These are phyloP conservation scores for Sardinella longiceps DNA, from an alignment of 2,797 vertebrate genomes.

Conservation along the genomic window DNA sequence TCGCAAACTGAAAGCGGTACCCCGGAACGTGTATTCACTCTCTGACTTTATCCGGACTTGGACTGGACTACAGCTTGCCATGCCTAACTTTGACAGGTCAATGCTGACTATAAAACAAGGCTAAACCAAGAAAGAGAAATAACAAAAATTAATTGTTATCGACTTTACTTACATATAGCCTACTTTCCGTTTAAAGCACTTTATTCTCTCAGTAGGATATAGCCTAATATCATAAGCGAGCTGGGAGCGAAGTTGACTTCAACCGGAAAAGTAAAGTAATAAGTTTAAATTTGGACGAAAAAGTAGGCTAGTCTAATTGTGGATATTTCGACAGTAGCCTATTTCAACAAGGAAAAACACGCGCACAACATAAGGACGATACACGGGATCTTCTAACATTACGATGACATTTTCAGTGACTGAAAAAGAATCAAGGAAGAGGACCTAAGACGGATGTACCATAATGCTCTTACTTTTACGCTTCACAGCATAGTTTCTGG, in stretches of 20 bases:
- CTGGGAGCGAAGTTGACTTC: not conserved
- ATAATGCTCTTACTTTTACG: slow-evolving; percentile 54
- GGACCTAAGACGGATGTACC: slow-evolving; percentile 61
- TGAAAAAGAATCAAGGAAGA: slow-evolving; percentile 65
- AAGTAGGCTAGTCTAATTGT: not conserved
- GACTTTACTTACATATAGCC: not conserved
- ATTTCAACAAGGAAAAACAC: not conserved
- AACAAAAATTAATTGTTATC: not conserved
- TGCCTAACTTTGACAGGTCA: slow-evolving; percentile 30
- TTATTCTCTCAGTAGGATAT: not conserved
- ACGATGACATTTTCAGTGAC: slow-evolving; percentile 29
- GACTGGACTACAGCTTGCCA: slow-evolving; percentile 44
- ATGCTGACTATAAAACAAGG: slow-evolving; percentile 32
- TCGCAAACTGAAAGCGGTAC: slow-evolving; percentile 51
- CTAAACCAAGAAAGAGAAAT: not conserved
- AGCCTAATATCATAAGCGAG: not conserved
- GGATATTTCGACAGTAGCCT: not conserved
- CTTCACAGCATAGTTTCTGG: slow-evolving; percentile 6
- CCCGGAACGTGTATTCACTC: slow-evolving; percentile 57
- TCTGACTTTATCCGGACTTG: slow-evolving; percentile 42
- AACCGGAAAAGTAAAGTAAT: slow-evolving; percentile 5
- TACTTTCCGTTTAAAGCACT: not conserved
- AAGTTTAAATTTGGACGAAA: not conserved
- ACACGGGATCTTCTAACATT: not conserved
- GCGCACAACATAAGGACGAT: not conserved